Percentiles rank a stretch among this genome's conserved stretches.
phyloP scores from a whole-genome alignment of 2,888 invertebrate species.

The Cephus pulcher region DNA sequence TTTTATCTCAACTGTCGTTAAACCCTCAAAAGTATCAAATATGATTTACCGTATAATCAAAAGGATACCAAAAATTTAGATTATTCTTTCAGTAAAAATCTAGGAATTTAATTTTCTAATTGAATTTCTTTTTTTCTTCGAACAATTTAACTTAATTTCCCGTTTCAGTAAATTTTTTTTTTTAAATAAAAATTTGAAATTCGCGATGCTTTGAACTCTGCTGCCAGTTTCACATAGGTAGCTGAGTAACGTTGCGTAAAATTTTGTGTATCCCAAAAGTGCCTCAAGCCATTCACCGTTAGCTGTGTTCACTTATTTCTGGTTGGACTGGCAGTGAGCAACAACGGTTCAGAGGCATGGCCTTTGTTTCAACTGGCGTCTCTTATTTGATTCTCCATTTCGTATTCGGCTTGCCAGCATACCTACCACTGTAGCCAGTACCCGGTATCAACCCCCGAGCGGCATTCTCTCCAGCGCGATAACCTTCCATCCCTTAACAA shows the following conservation, averaged over 20 bases:
- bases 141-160: not conserved
- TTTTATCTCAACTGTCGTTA: no score
- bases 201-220: not conserved
- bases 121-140: not conserved
- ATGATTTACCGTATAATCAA: not conserved
- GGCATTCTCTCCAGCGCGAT: not conserved
- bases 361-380: constrained; percentile 6
- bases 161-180: not conserved
- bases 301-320: not conserved
- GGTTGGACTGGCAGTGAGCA: not conserved
- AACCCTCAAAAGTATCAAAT: not conserved
- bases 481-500: not conserved
- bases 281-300: not conserved
- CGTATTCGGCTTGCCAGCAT: not conserved
- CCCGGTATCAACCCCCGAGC: no score
- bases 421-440: not conserved
- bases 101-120: no score
- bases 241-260: not conserved
- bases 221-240: not conserved
- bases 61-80: not conserved
- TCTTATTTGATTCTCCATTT: constrained; percentile 9
- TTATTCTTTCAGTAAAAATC: not conserved
- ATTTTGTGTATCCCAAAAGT: not conserved
- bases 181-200: not conserved
- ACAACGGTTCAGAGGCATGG: not conserved